A percentile compares a stretch with the other conserved stretches of the same genome.
These are phyloP conservation scores for Nephila pilipes DNA, from an alignment of 1,140 invertebrate species.

Conservation along the genomic window DNA sequence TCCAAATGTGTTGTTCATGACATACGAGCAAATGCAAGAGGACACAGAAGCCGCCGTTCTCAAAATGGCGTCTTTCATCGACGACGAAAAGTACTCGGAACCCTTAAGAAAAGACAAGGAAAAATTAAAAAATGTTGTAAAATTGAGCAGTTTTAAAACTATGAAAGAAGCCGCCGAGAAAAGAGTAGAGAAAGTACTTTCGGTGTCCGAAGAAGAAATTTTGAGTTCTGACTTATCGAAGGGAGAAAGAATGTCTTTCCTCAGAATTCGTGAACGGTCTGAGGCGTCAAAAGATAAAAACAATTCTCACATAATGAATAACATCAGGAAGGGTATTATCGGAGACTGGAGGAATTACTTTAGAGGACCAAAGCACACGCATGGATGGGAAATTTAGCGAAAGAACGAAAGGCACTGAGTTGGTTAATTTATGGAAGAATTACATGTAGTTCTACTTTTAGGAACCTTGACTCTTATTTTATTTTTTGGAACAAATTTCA, in stretches of 20 bases:
- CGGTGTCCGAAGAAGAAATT: not conserved
- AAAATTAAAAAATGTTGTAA: slow-evolving; percentile 5
- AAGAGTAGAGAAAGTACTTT: not conserved
- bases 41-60: slow-evolving; percentile 48
- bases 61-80: slow-evolving; percentile 76
- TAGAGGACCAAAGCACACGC: slow-evolving; percentile 80
- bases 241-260: not conserved
- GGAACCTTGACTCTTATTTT: not conserved
- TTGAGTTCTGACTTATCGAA: not conserved
- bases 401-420: slow-evolving; percentile 48
- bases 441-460: slow-evolving; percentile 29
- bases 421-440: slow-evolving; percentile 52
- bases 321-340: slow-evolving; percentile 82
- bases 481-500: not conserved
- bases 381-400: slow-evolving; percentile 77
- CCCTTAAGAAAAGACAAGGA: not conserved
- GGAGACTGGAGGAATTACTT: slow-evolving; percentile 83
- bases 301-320: slow-evolving; percentile 67
- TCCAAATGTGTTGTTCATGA: slow-evolving; percentile 80
- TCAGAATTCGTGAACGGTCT: slow-evolving; percentile 62
- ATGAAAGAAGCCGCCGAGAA: slow-evolving; percentile 43
- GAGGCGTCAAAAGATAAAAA: not conserved
- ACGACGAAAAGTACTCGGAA: slow-evolving; percentile 54
- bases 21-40: slow-evolving; percentile 77
- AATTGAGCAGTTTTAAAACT: slow-evolving; percentile 49